Conservation (phyloP, 2,113 vertebrate species). For the Alosa alosa region DNA sequence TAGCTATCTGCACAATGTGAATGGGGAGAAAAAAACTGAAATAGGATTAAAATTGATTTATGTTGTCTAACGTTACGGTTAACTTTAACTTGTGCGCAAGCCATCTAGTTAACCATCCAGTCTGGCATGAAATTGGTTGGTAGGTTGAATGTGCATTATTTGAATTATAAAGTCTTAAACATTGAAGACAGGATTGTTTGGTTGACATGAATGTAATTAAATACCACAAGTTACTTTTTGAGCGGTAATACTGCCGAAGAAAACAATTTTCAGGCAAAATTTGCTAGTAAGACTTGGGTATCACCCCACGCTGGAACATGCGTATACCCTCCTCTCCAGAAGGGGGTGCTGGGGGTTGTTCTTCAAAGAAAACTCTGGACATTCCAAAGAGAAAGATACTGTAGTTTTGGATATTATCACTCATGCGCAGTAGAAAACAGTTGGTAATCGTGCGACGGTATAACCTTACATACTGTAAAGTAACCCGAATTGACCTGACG, state of each 20-base stretch:
- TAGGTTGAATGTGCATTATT: background rate
- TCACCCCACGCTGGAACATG: background rate
- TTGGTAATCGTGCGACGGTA: background rate
- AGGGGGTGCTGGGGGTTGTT: background rate
- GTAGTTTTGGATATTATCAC: conserved; percentile 3
- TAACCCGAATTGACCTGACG: background rate
- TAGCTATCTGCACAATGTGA: background rate
- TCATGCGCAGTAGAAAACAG: conserved; percentile 11
- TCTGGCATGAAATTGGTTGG: too few relatives aligned
- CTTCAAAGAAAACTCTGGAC: background rate
- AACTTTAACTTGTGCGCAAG: too few relatives aligned
- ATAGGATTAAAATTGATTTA: too few relatives aligned
- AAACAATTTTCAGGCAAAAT: background rate
- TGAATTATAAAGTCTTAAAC: background rate
- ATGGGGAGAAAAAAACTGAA: background rate
- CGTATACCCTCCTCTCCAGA: background rate
- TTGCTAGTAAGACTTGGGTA: background rate
- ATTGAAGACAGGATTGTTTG: background rate
- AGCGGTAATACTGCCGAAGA: background rate
- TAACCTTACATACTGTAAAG: background rate
- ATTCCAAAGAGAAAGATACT: background rate
- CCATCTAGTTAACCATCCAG: too few relatives aligned
- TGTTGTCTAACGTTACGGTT: too few relatives aligned
- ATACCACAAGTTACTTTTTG: background rate
- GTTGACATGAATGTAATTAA: background rate